phyloP scores from a whole-genome alignment of 2,797 vertebrate genomes.

The Typhlichthys subterraneus region DNA sequence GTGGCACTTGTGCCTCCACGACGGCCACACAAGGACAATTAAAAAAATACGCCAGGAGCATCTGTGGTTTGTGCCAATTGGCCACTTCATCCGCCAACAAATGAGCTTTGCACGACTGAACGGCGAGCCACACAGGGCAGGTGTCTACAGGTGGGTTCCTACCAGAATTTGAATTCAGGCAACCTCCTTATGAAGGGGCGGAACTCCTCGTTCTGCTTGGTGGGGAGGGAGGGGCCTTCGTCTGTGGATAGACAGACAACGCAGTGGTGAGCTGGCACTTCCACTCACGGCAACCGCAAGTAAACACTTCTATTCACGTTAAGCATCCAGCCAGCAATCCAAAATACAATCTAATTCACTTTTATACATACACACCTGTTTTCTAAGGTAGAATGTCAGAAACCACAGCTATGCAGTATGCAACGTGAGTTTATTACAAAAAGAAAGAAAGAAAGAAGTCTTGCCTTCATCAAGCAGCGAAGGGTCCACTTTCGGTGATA shows the following conservation, averaged over 20 bases:
- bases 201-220: constrained; percentile 98
- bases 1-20: background rate
- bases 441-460: constrained; percentile 19
- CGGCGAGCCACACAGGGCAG: constrained; percentile 17
- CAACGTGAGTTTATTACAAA: constrained; percentile 1
- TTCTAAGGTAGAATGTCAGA: no score
- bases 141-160: constrained; percentile 51
- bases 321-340: no score
- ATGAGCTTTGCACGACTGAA: constrained; percentile 24
- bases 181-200: constrained; percentile 97
- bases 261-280: background rate
- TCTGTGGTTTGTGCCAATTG: constrained; percentile 17
- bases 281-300: background rate
- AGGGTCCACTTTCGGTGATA: constrained; percentile 98
- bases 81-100: constrained; percentile 8
- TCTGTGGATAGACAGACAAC: constrained; percentile 71
- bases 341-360: background rate
- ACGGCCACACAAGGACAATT: constrained; percentile 8
- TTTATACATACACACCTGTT: background rate
- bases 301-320: no score
- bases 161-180: constrained; percentile 99
- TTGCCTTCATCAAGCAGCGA: constrained; percentile 98
- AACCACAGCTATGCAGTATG: background rate
- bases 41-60: background rate
- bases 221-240: constrained; percentile 93